phyloP scores from a whole-genome alignment of 2,797 vertebrate genomes.

The Pantherophis alleghaniensis region DNA sequence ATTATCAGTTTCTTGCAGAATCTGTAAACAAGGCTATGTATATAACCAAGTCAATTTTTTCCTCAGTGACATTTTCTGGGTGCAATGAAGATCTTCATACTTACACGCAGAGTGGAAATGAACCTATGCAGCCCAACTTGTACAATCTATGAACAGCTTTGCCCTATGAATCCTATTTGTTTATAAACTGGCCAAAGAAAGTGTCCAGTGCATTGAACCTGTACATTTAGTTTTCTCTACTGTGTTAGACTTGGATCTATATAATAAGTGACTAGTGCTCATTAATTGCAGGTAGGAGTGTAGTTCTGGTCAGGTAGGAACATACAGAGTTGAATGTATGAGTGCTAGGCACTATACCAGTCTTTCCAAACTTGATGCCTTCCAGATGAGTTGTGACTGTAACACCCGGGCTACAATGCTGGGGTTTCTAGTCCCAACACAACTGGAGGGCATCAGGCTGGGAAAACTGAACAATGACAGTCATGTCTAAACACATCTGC shows the following conservation, averaged over 20 bases:
- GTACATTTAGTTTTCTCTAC: not conserved
- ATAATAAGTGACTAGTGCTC: not conserved
- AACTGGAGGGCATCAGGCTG: not conserved
- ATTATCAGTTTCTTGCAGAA: not conserved
- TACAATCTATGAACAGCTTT: not conserved
- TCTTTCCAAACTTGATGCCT: not conserved
- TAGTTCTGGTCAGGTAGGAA: not conserved
- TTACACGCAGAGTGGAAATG: too few relatives aligned
- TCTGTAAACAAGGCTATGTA: not conserved
- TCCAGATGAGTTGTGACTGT: not conserved
- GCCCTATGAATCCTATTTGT: not conserved
- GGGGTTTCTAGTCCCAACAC: not conserved
- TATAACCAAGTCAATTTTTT: not conserved
- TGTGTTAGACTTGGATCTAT: not conserved
- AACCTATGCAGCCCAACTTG: not conserved
- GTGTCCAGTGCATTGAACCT: not conserved
- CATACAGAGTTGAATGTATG: not conserved
- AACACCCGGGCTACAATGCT: not conserved
- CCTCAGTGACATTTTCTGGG: not conserved
- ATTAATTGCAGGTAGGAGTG: not conserved
- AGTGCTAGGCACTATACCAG: not conserved
- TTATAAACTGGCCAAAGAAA: not conserved
- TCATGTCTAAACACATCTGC: conserved; percentile 15
- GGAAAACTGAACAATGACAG: not conserved
- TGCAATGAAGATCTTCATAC: too few relatives aligned